Base-by-base conservation (phyloP, 2,888 invertebrate genomes). In the Amphimallon solstitiale region DNA sequence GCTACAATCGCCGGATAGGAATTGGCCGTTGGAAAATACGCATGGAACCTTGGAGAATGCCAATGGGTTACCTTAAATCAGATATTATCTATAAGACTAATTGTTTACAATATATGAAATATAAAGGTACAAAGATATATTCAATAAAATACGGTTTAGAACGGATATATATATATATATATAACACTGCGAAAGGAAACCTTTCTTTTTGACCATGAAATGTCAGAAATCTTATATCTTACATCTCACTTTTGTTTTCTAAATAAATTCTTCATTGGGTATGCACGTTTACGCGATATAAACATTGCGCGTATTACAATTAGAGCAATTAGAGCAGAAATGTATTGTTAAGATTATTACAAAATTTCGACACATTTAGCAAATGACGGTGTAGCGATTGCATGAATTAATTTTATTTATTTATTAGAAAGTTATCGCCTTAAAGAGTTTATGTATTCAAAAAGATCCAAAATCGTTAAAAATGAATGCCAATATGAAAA, bases 21-120 rank as follows among this genome's bases (percentile, higher is more conserved):
- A 83, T 94, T 94, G 21, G 92, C 96, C 0, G 95, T 94, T 14
- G 95, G 95, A 82, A 94, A 96, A 84, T 97, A 98, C 3, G 97
- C 97, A 82, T 96, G 95, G 84, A 98, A 98, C 78, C 92, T 89
- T 5, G 97, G 97, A 62, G 94, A 95, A 81, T 97, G 95, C 97
- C 97, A 98, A 79, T 97, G 97, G 0, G 97, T 97, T 63, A 97
- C 85, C 73, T 73, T 52, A 37, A 62, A 61, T 34, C 19, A 34
- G 46, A 46, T 17, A 45, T 14, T 7, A 15, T 12, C 23, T 1
- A 2, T 14, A 29, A 15, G 19, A 45, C 45, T 45, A 56, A 59
- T 40, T 56, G n/a, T 14, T 51, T 51, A 21, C 29, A 51, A 51
- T 29, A n/a, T 15, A 2, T 29, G 3, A 23, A 48, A 14, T 19